phyloP scores from a whole-genome alignment of 2,888 invertebrate genomes.

The Euclidia mi region DNA sequence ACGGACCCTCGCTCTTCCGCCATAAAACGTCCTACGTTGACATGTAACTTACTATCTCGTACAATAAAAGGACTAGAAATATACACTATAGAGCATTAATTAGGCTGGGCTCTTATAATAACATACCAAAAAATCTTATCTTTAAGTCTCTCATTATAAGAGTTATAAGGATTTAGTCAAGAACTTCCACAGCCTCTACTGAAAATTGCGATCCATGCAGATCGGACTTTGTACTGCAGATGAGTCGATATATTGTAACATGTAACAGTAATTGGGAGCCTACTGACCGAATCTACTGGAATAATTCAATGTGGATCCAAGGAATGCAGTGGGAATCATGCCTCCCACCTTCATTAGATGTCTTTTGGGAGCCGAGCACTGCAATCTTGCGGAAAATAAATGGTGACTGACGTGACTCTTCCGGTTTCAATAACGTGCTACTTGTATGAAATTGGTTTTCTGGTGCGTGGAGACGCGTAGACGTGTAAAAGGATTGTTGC shows the following conservation, averaged over 20 bases:
- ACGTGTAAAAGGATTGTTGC: not conserved
- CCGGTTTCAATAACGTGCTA: conserved; percentile 16
- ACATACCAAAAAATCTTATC: too few relatives aligned
- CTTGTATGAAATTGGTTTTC: conserved; percentile 11
- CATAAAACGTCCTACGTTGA: too few relatives aligned
- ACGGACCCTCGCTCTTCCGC: too few relatives aligned
- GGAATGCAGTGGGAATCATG: conserved; percentile 17
- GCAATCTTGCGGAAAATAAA: conserved; percentile 25
- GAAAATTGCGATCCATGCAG: too few relatives aligned
- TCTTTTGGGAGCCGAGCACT: conserved; percentile 19
- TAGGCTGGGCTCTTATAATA: too few relatives aligned
- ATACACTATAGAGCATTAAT: too few relatives aligned
- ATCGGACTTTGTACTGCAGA: too few relatives aligned
- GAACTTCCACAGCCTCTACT: too few relatives aligned
- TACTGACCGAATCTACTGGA: conserved; percentile 1
- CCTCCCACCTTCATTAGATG: conserved; percentile 22
- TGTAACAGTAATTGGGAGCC: not conserved
- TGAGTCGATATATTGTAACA: not conserved
- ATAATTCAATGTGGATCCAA: conserved; percentile 6
- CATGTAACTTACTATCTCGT: too few relatives aligned
- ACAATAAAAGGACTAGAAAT: too few relatives aligned
- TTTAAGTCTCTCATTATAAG: too few relatives aligned
- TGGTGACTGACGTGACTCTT: conserved; percentile 23
- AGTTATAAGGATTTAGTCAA: too few relatives aligned
- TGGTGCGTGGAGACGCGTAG: not conserved